Evolutionary conservation across 2,888 invertebrate species (phyloP).

Genomic region (Caradrina kadenii): DNA sequence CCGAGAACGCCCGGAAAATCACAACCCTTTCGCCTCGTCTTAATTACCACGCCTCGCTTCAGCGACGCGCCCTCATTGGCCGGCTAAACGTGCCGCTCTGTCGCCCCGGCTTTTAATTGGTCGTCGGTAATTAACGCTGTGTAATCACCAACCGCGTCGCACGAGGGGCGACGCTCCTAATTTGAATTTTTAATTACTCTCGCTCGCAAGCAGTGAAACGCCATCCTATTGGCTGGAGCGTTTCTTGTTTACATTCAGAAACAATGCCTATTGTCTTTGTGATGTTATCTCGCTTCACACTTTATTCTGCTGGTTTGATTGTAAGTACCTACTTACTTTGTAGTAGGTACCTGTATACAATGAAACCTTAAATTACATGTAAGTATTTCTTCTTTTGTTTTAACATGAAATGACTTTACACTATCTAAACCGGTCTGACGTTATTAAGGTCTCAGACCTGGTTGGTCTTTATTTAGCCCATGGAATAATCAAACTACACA

Average conservation of each 20-base stretch:
- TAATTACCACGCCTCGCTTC: constrained; percentile 90
- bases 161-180: constrained; percentile 85
- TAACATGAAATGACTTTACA: constrained; percentile 36
- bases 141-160: constrained; percentile 86
- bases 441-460: not conserved
- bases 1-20: constrained; percentile 85
- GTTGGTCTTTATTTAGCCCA: not conserved
- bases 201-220: constrained; percentile 63
- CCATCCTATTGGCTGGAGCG: constrained; percentile 80
- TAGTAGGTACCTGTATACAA: constrained; percentile 4
- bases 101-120: constrained; percentile 88
- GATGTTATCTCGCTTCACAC: constrained; percentile 64
- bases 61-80: constrained; percentile 84
- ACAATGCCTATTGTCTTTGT: constrained; percentile 83
- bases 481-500: constrained; percentile 6
- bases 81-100: constrained; percentile 72
- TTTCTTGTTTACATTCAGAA: constrained; percentile 76
- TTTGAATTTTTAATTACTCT: constrained; percentile 89
- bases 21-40: constrained; percentile 87
- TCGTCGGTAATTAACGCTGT: constrained; percentile 86
- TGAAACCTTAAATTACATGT: constrained; percentile 9
- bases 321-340: constrained; percentile 45
- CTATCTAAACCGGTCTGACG: constrained; percentile 29
- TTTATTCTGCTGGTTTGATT: constrained; percentile 56
- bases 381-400: constrained; percentile 46